These are phyloP conservation scores for Cirrhinus molitorella DNA, from an alignment of 2,797 vertebrate species.

Conservation along the genomic window DNA sequence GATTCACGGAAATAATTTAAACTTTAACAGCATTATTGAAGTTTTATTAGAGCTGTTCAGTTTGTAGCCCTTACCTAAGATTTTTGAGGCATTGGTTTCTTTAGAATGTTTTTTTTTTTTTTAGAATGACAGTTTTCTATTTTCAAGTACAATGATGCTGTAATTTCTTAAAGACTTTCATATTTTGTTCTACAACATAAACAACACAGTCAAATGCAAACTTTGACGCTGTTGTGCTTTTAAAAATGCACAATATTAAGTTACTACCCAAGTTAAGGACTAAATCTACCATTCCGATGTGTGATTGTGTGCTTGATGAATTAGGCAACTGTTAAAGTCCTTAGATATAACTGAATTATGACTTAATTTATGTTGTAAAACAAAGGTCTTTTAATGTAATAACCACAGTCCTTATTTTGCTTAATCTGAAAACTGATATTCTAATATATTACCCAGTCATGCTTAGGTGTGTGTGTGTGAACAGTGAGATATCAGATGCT, in stretches of 20 bases:
- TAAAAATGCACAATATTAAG: neutral
- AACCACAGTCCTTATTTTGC: neutral
- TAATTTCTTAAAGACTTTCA: neutral
- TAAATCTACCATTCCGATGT: neutral
- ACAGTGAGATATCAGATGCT: neutral
- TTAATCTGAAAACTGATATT: neutral
- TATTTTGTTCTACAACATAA: neutral
- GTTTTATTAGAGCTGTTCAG: no score
- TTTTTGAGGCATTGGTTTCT: no score
- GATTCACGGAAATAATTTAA: no score
- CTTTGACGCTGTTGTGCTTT: neutral
- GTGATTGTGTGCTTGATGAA: neutral
- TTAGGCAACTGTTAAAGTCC: neutral
- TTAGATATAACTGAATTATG: neutral
- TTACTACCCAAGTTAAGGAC: neutral
- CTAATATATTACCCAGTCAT: neutral
- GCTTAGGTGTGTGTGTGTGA: neutral
- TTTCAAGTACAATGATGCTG: neutral
- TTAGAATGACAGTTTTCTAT: no score
- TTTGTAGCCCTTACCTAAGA: no score
- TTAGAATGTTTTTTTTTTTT: no score
- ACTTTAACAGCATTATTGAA: no score
- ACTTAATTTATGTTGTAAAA: neutral
- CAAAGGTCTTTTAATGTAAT: neutral
- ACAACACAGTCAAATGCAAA: neutral